A percentile compares a stretch with the other conserved stretches of the same genome.
phyloP scores from a whole-genome alignment of 2,113 vertebrate species.

The Tragelaphus imberbis region DNA sequence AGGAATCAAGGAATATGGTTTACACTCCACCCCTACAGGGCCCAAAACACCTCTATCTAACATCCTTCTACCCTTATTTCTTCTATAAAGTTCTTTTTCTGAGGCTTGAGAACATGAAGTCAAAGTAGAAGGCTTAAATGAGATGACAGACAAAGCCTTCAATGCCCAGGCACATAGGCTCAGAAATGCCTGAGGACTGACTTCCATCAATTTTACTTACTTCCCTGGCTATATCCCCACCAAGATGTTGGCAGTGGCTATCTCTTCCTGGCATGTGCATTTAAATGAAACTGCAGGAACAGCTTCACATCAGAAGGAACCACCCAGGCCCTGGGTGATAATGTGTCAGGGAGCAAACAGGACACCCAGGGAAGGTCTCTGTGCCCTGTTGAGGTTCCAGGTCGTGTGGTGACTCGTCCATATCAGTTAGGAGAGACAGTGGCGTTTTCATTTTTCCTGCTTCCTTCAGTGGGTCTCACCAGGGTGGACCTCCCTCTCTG shows the following conservation, averaged over 20 bases:
- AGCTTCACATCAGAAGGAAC: background rate
- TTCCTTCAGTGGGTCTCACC: background rate
- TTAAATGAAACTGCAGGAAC: background rate
- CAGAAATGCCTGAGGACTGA: background rate
- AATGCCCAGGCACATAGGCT: rapidly evolving
- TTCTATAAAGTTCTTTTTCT: background rate
- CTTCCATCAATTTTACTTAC: background rate
- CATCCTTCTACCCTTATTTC: background rate
- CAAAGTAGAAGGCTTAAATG: background rate
- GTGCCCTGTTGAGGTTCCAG: background rate
- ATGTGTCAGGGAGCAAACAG: too few species aligned
- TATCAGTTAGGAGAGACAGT: background rate
- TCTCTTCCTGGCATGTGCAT: background rate
- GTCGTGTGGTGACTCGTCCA: background rate
- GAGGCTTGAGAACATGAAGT: background rate
- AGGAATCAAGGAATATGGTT: background rate
- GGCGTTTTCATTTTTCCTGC: background rate
- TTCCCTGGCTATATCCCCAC: too few species aligned
- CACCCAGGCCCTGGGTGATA: rapidly evolving
- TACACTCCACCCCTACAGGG: background rate
- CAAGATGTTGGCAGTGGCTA: background rate
- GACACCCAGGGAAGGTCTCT: background rate
- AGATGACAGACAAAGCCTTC: background rate
- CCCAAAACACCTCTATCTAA: background rate
- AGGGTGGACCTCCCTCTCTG: background rate